Base-by-base conservation (phyloP, 2,113 vertebrate species). In the Clinocottus analis region DNA sequence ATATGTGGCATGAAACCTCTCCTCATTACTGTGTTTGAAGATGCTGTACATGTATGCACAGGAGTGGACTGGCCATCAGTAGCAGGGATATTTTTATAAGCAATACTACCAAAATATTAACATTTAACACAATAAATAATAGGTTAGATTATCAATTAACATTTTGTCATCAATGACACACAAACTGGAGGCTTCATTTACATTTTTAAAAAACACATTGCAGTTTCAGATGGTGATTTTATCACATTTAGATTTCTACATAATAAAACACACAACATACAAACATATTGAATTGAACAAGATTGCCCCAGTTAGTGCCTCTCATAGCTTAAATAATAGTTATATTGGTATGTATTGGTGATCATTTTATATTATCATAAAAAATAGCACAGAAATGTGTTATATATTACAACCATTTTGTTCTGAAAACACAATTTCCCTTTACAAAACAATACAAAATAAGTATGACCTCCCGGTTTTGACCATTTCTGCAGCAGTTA, bases 1-100 rank as follows among this genome's bases (percentile, higher is more conserved):
- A 89, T 84, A 23, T 68, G 73, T 67, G 71, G 63, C 53, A 64
- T 56, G 19, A 35, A 45, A 51, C 45, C 64, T 59, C 72, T 39
- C 37, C 72, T 85, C 77, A 85, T 83, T n/a, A 39, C 53, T 55
- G 65, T 5, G 47, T 60, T 37, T 70, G 27, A 65, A 66, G 21
- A 58, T 31, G 2, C 59, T 53, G 58, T 49, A 8, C 25, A 3
- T 43, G 27, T 25, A 60, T 9, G 4, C 4, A 33, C 27, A 61
- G 27, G 25, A 16, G 66, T 1, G 23, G 11, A 71, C 33, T 19
- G 17, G 47, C 60, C 63, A 58, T 43, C 53, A 63, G 25, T 1
- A 25, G 25, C 45, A n/a, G 13, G 37, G 27, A 33, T 14, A 19
- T 5, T 35, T 27, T 31, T 9, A 63, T 25, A 7, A 17, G 23